A percentile compares a stretch with the other conserved stretches of the same genome.
phyloP scores from a whole-genome alignment of 1,140 invertebrate genomes.

The Ostrea denselamellosa region DNA sequence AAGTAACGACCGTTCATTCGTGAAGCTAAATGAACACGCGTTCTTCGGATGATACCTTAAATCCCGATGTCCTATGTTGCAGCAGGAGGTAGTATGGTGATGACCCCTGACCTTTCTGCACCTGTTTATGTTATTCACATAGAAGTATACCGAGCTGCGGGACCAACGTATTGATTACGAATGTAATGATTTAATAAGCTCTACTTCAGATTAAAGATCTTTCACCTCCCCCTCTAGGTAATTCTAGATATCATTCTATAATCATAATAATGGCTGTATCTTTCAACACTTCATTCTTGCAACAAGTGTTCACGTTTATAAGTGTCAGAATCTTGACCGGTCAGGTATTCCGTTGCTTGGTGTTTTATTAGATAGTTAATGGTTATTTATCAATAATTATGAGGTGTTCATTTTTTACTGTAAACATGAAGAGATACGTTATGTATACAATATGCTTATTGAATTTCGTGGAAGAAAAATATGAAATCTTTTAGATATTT shows the following conservation, averaged over 20 bases:
- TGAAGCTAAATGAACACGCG: too few species aligned
- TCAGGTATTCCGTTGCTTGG: not conserved
- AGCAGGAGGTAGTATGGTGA: not conserved
- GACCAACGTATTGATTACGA: not conserved
- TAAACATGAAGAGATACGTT: not conserved
- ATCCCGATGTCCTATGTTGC: too few species aligned
- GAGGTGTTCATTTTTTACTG: not conserved
- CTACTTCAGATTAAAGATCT: not conserved
- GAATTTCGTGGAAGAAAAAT: not conserved
- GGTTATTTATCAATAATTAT: slow-evolving; percentile 32
- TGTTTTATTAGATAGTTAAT: not conserved
- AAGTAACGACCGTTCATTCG: too few species aligned
- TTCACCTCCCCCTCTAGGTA: not conserved
- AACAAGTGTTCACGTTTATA: not conserved
- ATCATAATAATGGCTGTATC: not conserved
- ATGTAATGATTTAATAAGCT: slow-evolving; percentile 26
- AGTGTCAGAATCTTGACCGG: slow-evolving; percentile 3
- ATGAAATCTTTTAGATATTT: too few species aligned
- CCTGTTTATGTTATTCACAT: not conserved
- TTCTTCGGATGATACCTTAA: too few species aligned
- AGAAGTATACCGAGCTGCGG: not conserved
- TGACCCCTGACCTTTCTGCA: not conserved
- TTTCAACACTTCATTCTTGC: not conserved
- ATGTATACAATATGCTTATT: not conserved
- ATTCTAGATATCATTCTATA: not conserved